Evolutionary conservation across 2,113 vertebrate species (phyloP), one percentile per base, ranked within the genome.

Genomic region (Pao palembangensis): DNA sequence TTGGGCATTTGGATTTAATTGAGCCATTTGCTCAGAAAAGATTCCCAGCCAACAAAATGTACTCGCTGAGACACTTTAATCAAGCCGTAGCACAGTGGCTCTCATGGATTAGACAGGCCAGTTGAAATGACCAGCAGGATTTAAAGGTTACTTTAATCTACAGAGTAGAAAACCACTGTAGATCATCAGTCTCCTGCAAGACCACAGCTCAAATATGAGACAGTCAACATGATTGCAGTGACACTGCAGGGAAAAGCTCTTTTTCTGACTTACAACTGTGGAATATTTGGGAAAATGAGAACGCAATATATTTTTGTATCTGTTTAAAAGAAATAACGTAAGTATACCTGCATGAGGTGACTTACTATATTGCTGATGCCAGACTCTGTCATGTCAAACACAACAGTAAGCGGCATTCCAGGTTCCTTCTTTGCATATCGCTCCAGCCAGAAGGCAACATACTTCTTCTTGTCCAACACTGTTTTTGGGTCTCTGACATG

Each of bases 401-500:
- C 91, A 43, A 98, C 95, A 0, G 96, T 98, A 54, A 99, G 74
- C 0, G 94, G 94, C 75, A 96, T 98, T 23, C 96, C 96, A 8
- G 95, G 93, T 67, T 99, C 97, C 67, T 93, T 93, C 60, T 91
- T 96, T 14, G 93, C 90, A 65, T 98, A 96, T 10, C 93, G 92
- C 81, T 99, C 97, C 81, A 99, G 71, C 97, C 97, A 99, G 88
- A 98, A 99, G 16, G 96, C 96, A 2, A 95, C 90, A 14, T 96
- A 93, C 75, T 93, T 94, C 92, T 96, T 98, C 89, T 95, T 98
- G 54, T 98, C 95, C 68, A 91, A 8, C 8, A 86, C 75, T 0
- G 91, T 92, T 88, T 98, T 99, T 52, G 91, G 51, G 80, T 98
- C 96, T 85, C 89, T 97, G 6, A 86, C 14, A 42, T 99, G 96